Conservation (phyloP, 2,113 vertebrate species). For the Narcine bancroftii region DNA sequence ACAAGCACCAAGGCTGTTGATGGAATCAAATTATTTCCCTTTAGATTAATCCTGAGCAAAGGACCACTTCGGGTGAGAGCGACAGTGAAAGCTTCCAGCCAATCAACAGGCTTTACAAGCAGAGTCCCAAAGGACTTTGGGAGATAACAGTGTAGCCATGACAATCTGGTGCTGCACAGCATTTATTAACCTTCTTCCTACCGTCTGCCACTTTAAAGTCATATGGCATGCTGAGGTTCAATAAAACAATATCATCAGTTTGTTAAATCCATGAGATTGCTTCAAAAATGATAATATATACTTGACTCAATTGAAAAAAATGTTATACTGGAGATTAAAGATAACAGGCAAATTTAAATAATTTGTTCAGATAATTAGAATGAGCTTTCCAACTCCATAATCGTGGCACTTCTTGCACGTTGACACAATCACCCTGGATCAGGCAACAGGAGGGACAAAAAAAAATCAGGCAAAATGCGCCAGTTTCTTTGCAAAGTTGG, state of each 20-base stretch:
- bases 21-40: constrained; percentile 39
- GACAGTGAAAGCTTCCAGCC: constrained; percentile 39
- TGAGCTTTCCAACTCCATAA: background rate
- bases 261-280: background rate
- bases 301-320: background rate
- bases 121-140: constrained; percentile 38
- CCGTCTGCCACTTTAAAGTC: constrained; percentile 1
- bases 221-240: background rate
- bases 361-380: constrained; percentile 16
- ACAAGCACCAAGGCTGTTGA: constrained; percentile 39
- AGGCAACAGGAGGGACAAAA: background rate
- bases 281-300: background rate
- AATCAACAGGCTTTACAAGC: constrained; percentile 36
- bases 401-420: background rate
- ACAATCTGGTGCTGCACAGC: constrained; percentile 36
- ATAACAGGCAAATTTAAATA: background rate
- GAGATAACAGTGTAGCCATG: constrained; percentile 35
- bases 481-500: background rate
- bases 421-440: background rate
- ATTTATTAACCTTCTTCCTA: constrained; percentile 39
- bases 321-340: background rate
- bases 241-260: background rate
- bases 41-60: constrained; percentile 34
- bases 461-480: background rate
- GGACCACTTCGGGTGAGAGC: constrained; percentile 23